Evolutionary conservation across 2,797 vertebrate genomes (phyloP), one percentile per base, ranked within the genome.

Genomic region (Sorex maritimensis): DNA sequence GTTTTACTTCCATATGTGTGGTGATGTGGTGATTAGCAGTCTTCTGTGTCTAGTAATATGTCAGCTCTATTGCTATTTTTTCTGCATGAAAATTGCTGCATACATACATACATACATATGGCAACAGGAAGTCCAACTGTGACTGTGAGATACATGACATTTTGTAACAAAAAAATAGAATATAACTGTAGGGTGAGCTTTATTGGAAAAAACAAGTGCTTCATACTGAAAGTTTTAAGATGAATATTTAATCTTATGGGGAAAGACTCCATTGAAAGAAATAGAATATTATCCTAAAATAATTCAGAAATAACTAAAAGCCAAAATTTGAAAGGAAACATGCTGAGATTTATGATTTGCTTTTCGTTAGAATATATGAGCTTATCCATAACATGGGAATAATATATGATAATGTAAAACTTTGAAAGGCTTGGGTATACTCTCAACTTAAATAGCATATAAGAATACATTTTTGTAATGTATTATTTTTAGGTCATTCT

Each of bases 241-340:
- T 69, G 8, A 11, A 46, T 26, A 52, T 92, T 81, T 81, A 30
- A 38, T 84, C 87, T 72, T 17, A 8, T 24, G 6, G 17, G 21
- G 9, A 75, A 92, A 30, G 6, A 72, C 19, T 67, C 44, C 79
- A 12, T 67, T 2, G 41, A 55, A 34, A 81, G 14, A 9, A 41
- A 10, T 17, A 88, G 28, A 92, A 90, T 85, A 73, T 11, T 10
- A 44, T 58, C 1, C n/a, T 34, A 7, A 94, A 90, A 92, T 75
- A 52, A 87, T 84, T 5, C 2, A 63, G 19, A 88, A 85, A 78
- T 77, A 41, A 85, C 26, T 11, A 1, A 6, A 68, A 63, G 44
- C 0, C 12, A 81, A 94, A 72, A 78, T 85, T 52, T 78, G 8
- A 85, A 87, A 87, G 15, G 63, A 90, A 84, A 28, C 8, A 30